Conservation (phyloP, 1,140 invertebrate species). For the Teleogryllus occipitalis region DNA sequence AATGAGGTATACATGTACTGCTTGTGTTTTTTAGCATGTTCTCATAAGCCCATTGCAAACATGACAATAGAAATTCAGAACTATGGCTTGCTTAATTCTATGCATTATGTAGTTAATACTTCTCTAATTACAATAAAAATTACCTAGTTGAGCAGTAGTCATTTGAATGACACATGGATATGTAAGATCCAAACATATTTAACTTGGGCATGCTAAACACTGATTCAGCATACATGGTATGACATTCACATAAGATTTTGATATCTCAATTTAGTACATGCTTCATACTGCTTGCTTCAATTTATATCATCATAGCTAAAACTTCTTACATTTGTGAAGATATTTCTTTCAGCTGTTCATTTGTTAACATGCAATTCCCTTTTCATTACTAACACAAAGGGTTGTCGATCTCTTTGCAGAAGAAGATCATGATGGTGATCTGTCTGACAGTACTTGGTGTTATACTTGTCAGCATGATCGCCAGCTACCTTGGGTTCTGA, state of each 20-base stretch:
- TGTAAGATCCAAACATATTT: background rate
- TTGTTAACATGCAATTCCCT: background rate
- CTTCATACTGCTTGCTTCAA: background rate
- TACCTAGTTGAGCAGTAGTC: background rate
- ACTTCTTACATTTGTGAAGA: background rate
- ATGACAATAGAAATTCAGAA: background rate
- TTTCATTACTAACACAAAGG: background rate
- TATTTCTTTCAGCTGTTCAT: background rate
- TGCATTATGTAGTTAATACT: background rate
- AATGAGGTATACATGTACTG: background rate
- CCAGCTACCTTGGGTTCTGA: background rate
- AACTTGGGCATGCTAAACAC: background rate
- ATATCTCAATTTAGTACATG: background rate
- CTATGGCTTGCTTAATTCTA: background rate
- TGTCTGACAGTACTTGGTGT: background rate
- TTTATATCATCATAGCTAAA: background rate
- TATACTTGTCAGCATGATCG: background rate
- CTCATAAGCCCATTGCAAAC: background rate
- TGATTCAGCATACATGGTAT: background rate
- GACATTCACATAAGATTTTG: background rate
- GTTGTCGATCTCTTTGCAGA: background rate
- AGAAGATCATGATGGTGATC: background rate
- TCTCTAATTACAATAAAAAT: background rate
- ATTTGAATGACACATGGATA: background rate
- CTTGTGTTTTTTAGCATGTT: slow-evolving; percentile 1